A percentile compares a stretch with the other conserved stretches of the same genome.
phyloP scores from a whole-genome alignment of 2,113 vertebrate species.

The Tyto alba region DNA sequence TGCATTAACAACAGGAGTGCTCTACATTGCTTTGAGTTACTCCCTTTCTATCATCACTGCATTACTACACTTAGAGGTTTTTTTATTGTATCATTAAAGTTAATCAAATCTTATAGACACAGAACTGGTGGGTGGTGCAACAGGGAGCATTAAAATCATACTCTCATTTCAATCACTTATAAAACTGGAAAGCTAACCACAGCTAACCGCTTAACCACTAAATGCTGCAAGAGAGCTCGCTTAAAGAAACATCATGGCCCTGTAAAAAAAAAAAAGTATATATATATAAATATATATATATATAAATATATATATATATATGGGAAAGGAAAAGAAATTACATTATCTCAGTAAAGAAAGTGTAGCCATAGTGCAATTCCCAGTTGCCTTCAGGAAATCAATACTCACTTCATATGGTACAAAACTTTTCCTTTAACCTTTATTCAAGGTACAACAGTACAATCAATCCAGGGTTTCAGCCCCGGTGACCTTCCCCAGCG shows the following conservation, averaged over 20 bases:
- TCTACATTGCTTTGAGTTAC: background rate
- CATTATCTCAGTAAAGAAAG: background rate
- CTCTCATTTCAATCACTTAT: background rate
- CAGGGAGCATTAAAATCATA: conserved; percentile 3
- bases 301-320: too few relatives aligned
- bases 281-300: too few relatives aligned
- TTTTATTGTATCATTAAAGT: conserved; percentile 26
- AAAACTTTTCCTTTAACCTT: conserved; percentile 29
- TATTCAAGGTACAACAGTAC: background rate
- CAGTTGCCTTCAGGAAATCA: conserved; percentile 37
- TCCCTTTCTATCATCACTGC: background rate
- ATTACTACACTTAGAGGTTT: background rate
- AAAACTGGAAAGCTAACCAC: background rate
- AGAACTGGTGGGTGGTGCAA: conserved; percentile 8
- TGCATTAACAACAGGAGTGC: background rate
- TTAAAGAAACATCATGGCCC: background rate
- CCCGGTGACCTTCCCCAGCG: background rate
- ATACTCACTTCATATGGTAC: background rate
- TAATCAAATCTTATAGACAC: conserved; percentile 20
- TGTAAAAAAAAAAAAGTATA: background rate
- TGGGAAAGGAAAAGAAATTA: background rate
- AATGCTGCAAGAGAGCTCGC: background rate
- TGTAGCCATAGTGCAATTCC: background rate
- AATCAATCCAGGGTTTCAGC: background rate
- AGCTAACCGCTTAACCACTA: background rate